phyloP scores from a whole-genome alignment of 2,113 vertebrate species.

The Pterocles orientalis region DNA sequence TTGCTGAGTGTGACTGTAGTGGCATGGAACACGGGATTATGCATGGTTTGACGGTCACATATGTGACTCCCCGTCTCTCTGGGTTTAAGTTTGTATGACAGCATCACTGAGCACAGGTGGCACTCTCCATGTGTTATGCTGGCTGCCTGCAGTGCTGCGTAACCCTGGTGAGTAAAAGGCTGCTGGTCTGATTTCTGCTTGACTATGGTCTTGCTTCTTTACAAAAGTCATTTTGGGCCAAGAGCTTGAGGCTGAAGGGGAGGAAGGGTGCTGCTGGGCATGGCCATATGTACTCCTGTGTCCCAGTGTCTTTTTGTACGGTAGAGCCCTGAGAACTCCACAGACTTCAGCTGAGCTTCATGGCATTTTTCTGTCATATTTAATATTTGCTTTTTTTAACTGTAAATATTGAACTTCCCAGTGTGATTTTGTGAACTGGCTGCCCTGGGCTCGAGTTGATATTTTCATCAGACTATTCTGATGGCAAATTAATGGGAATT shows the following conservation, averaged over 20 bases:
- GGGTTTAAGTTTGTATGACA: neutral
- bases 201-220: neutral
- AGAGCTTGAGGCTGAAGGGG: neutral
- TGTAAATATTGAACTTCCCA: neutral
- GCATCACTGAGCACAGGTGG: neutral
- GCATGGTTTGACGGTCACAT: neutral
- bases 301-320: neutral
- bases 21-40: fast-evolving
- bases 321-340: neutral
- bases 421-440: neutral
- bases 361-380: neutral
- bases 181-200: neutral
- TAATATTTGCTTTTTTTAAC: neutral
- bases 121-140: neutral
- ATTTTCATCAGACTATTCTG: neutral
- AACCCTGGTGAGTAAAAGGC: neutral
- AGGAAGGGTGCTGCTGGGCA: neutral
- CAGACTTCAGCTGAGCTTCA: neutral
- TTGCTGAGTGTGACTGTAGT: neutral
- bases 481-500: neutral
- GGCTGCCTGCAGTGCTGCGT: neutral
- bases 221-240: neutral
- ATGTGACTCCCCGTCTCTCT: neutral
- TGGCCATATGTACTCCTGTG: neutral
- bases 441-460: neutral